Percentiles rank a stretch among this genome's conserved stretches.
Evolutionary conservation across 2,797 vertebrate species (phyloP).

Genomic region (Syncerus caffer): DNA sequence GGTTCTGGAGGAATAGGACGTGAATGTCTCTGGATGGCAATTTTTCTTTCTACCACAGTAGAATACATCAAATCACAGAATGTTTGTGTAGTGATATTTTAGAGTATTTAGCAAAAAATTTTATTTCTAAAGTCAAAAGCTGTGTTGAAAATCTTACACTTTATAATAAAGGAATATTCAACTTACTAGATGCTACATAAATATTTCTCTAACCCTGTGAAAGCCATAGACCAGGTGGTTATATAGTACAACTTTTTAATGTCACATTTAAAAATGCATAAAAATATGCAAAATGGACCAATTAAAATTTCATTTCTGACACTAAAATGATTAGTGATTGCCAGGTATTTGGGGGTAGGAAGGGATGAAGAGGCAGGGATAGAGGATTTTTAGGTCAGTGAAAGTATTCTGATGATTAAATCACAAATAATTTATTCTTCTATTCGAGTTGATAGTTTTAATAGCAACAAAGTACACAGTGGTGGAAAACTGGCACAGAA

Average conservation of each 20-base stretch:
- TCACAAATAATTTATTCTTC: slow-evolving; percentile 98
- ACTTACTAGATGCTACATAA: not conserved
- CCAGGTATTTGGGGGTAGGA: not conserved
- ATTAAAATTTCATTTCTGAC: not conserved
- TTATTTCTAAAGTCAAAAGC: not conserved
- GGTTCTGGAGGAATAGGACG: not conserved
- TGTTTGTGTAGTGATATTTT: not conserved
- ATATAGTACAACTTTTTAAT: not conserved
- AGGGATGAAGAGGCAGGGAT: not conserved
- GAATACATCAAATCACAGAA: not conserved
- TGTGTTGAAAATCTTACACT: not conserved
- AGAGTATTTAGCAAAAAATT: not conserved
- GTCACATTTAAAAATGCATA: not conserved
- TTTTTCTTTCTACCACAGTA: not conserved
- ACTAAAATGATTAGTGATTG: not conserved
- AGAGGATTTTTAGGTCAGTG: not conserved
- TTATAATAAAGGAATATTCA: not conserved
- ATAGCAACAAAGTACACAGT: slow-evolving; percentile 92
- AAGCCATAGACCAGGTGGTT: not conserved
- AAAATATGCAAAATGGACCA: not conserved
- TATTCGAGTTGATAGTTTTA: slow-evolving; percentile 91
- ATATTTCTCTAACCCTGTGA: not conserved
- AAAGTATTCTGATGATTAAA: slow-evolving; percentile 68
- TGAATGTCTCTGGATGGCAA: accelerated
- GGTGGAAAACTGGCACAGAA: slow-evolving; percentile 86